A percentile compares a stretch with the other conserved stretches of the same genome.
phyloP scores from a whole-genome alignment of 2,113 vertebrate genomes.

The Callospermophilus lateralis region DNA sequence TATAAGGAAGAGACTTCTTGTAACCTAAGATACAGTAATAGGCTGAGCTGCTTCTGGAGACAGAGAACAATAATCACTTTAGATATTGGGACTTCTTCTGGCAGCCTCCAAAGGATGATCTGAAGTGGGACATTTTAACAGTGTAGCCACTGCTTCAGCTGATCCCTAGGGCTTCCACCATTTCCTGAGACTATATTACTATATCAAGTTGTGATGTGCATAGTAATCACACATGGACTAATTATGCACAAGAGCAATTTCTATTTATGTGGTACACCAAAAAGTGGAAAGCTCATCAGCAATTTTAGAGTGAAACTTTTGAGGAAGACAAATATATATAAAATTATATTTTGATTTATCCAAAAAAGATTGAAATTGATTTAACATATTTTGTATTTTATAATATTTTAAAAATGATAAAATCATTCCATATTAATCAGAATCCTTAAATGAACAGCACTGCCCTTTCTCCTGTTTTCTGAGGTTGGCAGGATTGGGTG shows the following conservation, averaged over 20 bases:
- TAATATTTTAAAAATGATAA: conserved; percentile 30
- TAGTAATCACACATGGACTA: neutral
- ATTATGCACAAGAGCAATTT: neutral
- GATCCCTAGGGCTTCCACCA: neutral
- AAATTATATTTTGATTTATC: neutral
- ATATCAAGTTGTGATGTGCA: neutral
- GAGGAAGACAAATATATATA: neutral
- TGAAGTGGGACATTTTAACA: neutral
- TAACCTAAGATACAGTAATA: neutral
- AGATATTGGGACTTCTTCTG: neutral
- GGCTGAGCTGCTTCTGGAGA: neutral
- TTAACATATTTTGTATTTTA: neutral
- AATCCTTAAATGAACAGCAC: neutral
- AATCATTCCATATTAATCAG: neutral
- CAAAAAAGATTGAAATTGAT: conserved; percentile 13
- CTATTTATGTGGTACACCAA: neutral
- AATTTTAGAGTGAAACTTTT: neutral
- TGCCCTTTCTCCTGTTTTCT: neutral
- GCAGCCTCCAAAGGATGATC: neutral
- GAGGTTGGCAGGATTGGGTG: neutral
- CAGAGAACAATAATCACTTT: neutral
- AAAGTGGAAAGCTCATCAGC: neutral
- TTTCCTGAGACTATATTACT: neutral
- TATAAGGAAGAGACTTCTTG: neutral
- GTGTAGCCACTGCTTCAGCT: neutral